Percentiles rank a stretch among this genome's conserved stretches.
phyloP scores from a whole-genome alignment of 2,113 vertebrate genomes.

The Hemibagrus wyckioides region DNA sequence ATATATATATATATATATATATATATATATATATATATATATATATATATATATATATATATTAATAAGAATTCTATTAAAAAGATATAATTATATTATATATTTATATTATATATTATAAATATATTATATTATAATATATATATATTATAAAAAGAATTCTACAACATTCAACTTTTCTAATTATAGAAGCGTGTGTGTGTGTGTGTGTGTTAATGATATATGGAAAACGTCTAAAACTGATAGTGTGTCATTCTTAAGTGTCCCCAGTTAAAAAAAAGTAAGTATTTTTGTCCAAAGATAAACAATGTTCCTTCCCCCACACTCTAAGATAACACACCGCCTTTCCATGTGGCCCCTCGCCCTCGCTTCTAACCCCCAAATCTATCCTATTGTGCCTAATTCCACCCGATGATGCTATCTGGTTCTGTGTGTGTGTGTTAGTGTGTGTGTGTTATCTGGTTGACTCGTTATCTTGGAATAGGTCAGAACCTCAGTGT shows the following conservation, averaged over 20 bases:
- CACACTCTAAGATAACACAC: conserved; percentile 45
- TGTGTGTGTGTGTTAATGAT: conserved; percentile 5
- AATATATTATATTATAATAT: too few species aligned
- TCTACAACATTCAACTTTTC: background rate
- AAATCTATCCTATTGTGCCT: conserved; percentile 52
- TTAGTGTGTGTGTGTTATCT: conserved; percentile 28
- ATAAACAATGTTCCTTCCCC: conserved; percentile 30
- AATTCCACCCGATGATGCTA: conserved; percentile 50
- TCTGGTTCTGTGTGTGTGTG: conserved; percentile 36
- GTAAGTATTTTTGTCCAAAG: conserved; percentile 15
- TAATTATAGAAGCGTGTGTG: background rate
- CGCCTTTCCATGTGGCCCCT: conserved; percentile 39
- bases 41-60: too few species aligned
- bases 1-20: too few species aligned
- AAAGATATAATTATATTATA: too few species aligned
- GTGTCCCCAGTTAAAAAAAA: conserved; percentile 8
- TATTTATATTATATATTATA: too few species aligned
- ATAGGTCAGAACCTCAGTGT: conserved; percentile 49
- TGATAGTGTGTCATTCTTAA: conserved; percentile 29
- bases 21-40: too few species aligned
- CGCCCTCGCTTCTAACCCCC: conserved; percentile 45
- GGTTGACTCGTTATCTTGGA: conserved; percentile 41
- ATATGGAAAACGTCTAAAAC: background rate
- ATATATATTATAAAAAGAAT: background rate
- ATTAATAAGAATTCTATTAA: too few species aligned